These are phyloP conservation scores for Pachyramphus minor DNA, from an alignment of 2,113 vertebrate species.

Conservation along the genomic window DNA sequence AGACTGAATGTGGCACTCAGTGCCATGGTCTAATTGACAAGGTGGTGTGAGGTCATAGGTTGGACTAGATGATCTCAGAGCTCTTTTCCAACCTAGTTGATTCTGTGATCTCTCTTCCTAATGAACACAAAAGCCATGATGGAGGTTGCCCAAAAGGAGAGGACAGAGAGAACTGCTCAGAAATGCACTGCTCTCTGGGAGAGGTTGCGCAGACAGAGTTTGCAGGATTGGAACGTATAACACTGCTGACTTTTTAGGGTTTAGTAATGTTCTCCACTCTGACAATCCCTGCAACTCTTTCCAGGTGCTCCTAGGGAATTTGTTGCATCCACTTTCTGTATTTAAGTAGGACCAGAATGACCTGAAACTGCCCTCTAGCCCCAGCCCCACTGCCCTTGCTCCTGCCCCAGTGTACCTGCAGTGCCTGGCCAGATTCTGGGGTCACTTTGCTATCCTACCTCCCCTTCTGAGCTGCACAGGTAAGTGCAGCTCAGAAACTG, in stretches of 20 bases:
- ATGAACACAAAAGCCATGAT: fast-evolving
- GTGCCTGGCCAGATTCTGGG: background rate
- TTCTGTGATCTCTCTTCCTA: background rate
- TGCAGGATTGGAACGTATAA: background rate
- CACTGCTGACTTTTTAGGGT: background rate
- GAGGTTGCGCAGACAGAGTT: background rate
- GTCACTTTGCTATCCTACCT: background rate
- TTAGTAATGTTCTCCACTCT: background rate
- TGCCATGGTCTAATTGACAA: no score
- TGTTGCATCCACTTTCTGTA: background rate
- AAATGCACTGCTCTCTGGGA: background rate
- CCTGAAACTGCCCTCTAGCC: background rate
- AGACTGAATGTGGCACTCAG: no score
- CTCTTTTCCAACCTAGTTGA: no score
- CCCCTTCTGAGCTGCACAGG: background rate
- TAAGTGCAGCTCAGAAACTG: background rate
- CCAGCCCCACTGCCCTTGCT: background rate
- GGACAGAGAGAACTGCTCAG: background rate
- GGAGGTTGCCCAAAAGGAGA: background rate
- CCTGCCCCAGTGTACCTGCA: fast-evolving
- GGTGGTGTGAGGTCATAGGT: no score
- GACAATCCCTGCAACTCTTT: background rate
- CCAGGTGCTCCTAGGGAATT: background rate
- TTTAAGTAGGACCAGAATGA: background rate
- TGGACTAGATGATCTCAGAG: no score